These are phyloP conservation scores for Ostrea edulis DNA, from an alignment of 1,140 invertebrate genomes.

Conservation along the genomic window DNA sequence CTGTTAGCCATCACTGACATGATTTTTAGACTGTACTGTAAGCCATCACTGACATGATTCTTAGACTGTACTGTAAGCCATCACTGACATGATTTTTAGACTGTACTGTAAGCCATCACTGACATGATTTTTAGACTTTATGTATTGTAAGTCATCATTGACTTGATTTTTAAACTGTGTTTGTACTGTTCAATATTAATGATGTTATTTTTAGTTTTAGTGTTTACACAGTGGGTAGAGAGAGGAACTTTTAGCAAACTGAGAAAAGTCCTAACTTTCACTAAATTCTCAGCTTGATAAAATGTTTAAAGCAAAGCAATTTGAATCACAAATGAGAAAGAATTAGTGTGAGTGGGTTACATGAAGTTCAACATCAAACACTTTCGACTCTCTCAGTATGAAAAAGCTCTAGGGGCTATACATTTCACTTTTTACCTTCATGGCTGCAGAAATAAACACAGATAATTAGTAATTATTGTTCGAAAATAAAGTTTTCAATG, in stretches of 20 bases:
- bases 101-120: no score
- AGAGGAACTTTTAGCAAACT: neutral
- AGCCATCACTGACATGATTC: no score
- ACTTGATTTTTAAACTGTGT: no score
- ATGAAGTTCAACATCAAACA: slow-evolving; percentile 18
- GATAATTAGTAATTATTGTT: neutral
- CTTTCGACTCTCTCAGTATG: neutral
- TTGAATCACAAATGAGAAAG: neutral
- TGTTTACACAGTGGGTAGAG: neutral
- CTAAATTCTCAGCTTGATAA: slow-evolving; percentile 5
- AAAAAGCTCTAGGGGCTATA: slow-evolving; percentile 10
- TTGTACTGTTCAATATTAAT: no score
- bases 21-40: no score
- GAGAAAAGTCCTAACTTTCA: neutral
- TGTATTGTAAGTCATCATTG: no score
- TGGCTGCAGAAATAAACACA: neutral
- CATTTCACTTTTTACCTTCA: neutral
- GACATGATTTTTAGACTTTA: no score
- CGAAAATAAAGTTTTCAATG: neutral
- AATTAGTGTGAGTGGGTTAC: slow-evolving; percentile 3
- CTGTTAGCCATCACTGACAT: no score
- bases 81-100: no score
- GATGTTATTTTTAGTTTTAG: neutral
- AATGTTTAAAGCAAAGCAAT: slow-evolving; percentile 16
- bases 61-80: no score